These are phyloP conservation scores for Helicoverpa zea DNA, from an alignment of 1,140 invertebrate genomes.

Conservation along the genomic window DNA sequence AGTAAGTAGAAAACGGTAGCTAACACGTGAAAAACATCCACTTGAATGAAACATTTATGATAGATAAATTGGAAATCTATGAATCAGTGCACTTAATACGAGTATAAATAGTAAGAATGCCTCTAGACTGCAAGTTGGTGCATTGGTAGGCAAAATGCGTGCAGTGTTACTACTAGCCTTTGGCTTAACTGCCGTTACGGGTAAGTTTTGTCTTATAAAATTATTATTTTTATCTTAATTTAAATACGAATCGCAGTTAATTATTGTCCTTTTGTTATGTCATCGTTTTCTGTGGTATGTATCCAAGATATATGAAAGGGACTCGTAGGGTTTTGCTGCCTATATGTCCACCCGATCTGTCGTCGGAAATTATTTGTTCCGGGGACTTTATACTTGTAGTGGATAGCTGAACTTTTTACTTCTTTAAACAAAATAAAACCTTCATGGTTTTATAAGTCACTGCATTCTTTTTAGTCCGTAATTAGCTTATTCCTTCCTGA, in stretches of 20 bases:
- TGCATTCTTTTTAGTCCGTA: no score
- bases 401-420: no score
- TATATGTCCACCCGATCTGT: no score
- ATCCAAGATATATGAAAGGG: no score
- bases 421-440: no score
- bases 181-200: neutral
- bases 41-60: constrained; percentile 13
- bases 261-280: neutral
- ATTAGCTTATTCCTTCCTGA: no score
- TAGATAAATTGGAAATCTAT: constrained; percentile 19
- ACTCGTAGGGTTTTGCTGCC: no score
- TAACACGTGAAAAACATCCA: neutral
- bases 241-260: neutral
- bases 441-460: no score
- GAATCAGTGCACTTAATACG: constrained; percentile 5
- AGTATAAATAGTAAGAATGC: neutral
- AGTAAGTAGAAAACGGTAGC: neutral
- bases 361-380: no score
- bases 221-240: neutral
- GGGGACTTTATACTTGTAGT: no score
- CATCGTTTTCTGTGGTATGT: no score
- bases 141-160: neutral
- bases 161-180: constrained; percentile 3
- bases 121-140: constrained; percentile 7
- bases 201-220: neutral